Conservation (phyloP, 2,888 invertebrate genomes). For the Acrobasis repandana region DNA sequence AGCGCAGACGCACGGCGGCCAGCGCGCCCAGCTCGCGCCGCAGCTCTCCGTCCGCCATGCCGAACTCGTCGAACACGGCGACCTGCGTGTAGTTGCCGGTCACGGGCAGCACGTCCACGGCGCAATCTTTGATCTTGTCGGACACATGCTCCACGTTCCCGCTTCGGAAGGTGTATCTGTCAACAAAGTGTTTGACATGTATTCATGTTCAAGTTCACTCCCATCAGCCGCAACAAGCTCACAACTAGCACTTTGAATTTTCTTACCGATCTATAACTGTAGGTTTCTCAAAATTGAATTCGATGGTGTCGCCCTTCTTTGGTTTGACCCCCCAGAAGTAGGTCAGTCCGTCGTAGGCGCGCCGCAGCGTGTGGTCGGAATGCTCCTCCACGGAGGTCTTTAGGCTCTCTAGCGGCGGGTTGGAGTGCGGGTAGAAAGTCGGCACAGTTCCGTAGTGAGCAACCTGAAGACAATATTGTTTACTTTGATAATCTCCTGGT, state of each 20-base stretch:
- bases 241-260: not conserved
- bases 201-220: too few relatives aligned
- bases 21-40: constrained; percentile 88
- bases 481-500: not conserved
- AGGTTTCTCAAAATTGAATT: constrained; percentile 91
- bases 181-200: constrained; percentile 27
- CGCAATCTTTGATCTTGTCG: constrained; percentile 93
- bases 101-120: constrained; percentile 89
- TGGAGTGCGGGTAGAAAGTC: constrained; percentile 89
- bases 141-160: constrained; percentile 95
- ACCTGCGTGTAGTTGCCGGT: constrained; percentile 86
- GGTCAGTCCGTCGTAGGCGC: constrained; percentile 93
- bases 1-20: constrained; percentile 87
- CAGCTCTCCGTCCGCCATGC: constrained; percentile 89
- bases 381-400: constrained; percentile 90
- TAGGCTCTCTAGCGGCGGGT: constrained; percentile 87
- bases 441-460: constrained; percentile 93
- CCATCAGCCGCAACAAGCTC: not conserved
- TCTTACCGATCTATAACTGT: constrained; percentile 85
- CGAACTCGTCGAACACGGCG: constrained; percentile 90
- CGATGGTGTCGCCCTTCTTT: constrained; percentile 90
- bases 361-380: constrained; percentile 88
- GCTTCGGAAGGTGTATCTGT: constrained; percentile 92
- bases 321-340: constrained; percentile 97
- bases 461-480: constrained; percentile 83